These are phyloP conservation scores for Mythimna impura DNA, from an alignment of 2,888 invertebrate species.

Conservation along the genomic window DNA sequence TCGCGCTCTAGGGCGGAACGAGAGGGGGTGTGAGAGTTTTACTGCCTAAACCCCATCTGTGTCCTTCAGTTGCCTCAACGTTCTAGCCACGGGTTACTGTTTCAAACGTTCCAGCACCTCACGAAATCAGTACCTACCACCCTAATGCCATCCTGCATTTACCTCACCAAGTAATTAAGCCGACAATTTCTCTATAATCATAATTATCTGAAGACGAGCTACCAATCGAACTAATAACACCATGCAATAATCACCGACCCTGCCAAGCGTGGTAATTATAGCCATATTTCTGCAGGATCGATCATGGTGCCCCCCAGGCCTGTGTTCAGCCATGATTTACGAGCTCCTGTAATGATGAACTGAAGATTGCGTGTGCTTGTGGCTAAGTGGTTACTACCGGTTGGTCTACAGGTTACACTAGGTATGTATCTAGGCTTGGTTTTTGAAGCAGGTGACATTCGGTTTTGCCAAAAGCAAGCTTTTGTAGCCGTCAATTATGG, in stretches of 20 bases:
- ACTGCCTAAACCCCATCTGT: too few relatives aligned
- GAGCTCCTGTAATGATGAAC: constrained; percentile 56
- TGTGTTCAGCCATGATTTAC: constrained; percentile 52
- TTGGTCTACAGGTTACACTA: not conserved
- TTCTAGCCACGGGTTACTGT: not conserved
- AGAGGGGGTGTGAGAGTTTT: too few relatives aligned
- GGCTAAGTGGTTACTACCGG: constrained; percentile 44
- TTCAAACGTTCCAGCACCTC: not conserved
- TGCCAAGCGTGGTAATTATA: constrained; percentile 52
- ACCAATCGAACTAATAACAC: constrained; percentile 47
- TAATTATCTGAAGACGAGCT: constrained; percentile 46
- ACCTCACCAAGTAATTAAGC: constrained; percentile 38
- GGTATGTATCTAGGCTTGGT: not conserved
- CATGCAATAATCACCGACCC: constrained; percentile 35
- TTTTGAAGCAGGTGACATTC: not conserved
- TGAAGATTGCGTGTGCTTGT: constrained; percentile 44
- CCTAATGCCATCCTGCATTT: not conserved
- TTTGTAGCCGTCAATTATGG: not conserved
- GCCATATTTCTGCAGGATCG: constrained; percentile 54
- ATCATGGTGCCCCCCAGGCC: constrained; percentile 48
- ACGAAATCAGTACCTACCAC: not conserved
- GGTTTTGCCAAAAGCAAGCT: not conserved
- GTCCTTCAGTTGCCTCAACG: too few relatives aligned
- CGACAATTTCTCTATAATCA: constrained; percentile 37
- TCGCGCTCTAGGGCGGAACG: too few relatives aligned